phyloP scores from a whole-genome alignment of 2,888 invertebrate genomes.

The Scaptodrosophila latifasciaeformis region DNA sequence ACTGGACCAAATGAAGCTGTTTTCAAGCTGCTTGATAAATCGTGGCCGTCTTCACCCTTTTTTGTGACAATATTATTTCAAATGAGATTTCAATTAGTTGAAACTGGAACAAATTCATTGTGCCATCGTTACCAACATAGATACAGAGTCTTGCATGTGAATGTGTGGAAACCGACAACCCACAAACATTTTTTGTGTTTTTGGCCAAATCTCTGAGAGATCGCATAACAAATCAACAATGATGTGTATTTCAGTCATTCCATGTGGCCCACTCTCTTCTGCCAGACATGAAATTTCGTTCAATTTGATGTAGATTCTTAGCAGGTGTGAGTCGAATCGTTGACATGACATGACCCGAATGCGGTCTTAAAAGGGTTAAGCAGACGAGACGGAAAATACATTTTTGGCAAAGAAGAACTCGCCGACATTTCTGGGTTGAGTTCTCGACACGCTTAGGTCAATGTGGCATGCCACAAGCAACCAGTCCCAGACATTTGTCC shows the following conservation, averaged over 20 bases:
- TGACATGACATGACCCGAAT: conserved; percentile 39
- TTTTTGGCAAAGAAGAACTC: no score
- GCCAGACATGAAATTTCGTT: no score
- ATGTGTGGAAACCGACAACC: background rate
- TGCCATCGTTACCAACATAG: background rate
- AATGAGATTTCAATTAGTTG: conserved; percentile 53
- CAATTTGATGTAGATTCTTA: background rate
- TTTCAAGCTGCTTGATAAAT: conserved; percentile 33
- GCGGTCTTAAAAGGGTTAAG: no score
- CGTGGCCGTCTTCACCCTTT: background rate
- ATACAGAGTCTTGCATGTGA: background rate
- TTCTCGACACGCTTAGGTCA: no score
- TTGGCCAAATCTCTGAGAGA: conserved; percentile 37
- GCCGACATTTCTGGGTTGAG: no score
- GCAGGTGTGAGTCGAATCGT: background rate
- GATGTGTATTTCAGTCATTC: no score
- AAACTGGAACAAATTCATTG: conserved; percentile 62
- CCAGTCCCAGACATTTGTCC: no score
- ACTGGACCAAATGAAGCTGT: background rate
- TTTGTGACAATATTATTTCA: conserved; percentile 25
- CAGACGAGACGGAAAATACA: no score
- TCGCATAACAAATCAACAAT: conserved; percentile 48
- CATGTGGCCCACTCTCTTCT: no score
- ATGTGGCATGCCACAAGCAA: no score
- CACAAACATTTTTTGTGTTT: conserved; percentile 18